Evolutionary conservation across 2,888 invertebrate genomes (phyloP), one percentile per base, ranked within the genome.

Genomic region (Heteropelma amictum): DNA sequence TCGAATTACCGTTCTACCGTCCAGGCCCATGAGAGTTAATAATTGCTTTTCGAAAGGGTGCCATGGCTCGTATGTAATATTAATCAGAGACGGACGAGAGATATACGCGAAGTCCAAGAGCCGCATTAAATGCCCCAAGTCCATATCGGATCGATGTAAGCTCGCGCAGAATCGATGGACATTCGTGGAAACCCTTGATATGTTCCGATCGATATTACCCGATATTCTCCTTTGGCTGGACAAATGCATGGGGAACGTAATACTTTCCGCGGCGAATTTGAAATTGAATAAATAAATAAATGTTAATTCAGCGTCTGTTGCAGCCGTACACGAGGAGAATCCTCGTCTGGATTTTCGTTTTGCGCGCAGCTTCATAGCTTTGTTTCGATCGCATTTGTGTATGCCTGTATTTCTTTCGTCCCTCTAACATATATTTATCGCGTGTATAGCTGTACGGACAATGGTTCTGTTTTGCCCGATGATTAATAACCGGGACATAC

Each of bases 401-500:
- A 40, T 56, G 26, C 10, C 5, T 35, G 5, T 14, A 10, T 5
- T 10, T 5, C 8, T 7, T 5, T 3, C 19, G 1, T 17, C 30
- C 0, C 19, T 19, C 35, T 28, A 26, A 7, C 49, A 47, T 12
- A 6, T 6, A 23, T 23, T n/a, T 8, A 10, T 54, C 35, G 30
- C 1, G 17, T 47, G 21, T 51, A 30, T 51, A 19, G 28, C 3
- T 45, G 30, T 21, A 2, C 49, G n/a, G 35, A 17, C n/a, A 42
- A 26, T 21, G 8, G 45, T 35, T 26, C 51, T 12, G 33, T 61
- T 61, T 69, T 42, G 35, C 61, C 47, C 38, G 40, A 61, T 68
- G 54, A 72, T 67, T 72, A 72, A 67, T 72, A 61, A 60, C 49
- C 49, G 10, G 23, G 23, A 21, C 54, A 47, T 33, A 47, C 23